Percentiles rank a stretch among this genome's conserved stretches.
These are phyloP conservation scores for Cisticola juncidis DNA, from an alignment of 2,113 vertebrate genomes.

Conservation along the genomic window DNA sequence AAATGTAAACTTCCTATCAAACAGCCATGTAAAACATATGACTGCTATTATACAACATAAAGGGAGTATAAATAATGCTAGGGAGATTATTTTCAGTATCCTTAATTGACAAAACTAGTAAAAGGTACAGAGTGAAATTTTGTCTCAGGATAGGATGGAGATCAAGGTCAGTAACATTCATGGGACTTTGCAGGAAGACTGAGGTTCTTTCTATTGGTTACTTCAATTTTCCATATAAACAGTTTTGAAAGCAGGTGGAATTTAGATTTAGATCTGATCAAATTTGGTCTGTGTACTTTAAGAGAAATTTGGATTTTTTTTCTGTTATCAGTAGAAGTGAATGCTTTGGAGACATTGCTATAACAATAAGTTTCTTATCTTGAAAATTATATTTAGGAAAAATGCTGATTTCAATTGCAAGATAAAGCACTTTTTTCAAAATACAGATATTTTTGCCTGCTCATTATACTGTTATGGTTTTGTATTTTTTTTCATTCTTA, in stretches of 20 bases:
- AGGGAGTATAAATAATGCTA: neutral
- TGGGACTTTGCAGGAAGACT: neutral
- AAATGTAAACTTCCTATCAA: neutral
- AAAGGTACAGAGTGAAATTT: neutral
- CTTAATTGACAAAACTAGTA: neutral
- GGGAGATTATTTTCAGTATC: neutral
- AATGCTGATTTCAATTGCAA: neutral
- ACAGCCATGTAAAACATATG: neutral
- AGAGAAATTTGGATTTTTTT: neutral
- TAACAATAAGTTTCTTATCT: neutral
- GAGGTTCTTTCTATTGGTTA: neutral
- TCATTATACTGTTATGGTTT: neutral
- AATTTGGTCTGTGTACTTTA: neutral
- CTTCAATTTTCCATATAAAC: neutral
- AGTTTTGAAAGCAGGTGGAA: neutral
- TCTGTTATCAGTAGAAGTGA: neutral
- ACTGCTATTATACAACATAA: neutral
- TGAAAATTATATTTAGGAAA: neutral
- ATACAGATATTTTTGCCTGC: neutral
- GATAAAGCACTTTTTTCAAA: neutral
- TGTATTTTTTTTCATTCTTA: neutral
- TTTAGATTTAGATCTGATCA: neutral
- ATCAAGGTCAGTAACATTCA: neutral
- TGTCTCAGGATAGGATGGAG: neutral
- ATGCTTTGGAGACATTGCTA: neutral